Percentiles rank a stretch among this genome's conserved stretches.
Evolutionary conservation across 2,113 vertebrate genomes (phyloP).

Genomic region (Microtus montanus): DNA sequence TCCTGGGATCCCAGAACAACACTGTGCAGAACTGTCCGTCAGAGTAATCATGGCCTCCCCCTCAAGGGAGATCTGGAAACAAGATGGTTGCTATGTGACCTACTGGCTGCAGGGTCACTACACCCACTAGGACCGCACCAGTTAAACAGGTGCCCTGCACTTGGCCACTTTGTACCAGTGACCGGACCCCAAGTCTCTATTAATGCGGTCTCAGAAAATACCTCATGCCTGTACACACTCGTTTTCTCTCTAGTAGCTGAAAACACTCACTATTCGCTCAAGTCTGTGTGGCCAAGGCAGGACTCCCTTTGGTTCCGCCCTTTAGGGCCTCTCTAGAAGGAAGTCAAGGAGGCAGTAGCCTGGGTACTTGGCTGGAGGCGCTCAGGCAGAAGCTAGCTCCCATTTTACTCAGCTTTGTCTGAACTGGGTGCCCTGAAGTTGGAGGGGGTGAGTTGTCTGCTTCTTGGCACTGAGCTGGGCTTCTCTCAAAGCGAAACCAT

Average conservation of each 20-base stretch:
- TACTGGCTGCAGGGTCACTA: neutral
- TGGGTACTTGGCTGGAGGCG: neutral
- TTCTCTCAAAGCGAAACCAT: neutral
- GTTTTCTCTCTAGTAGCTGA: neutral
- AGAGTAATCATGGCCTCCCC: neutral
- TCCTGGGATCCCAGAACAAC: neutral
- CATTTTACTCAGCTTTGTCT: neutral
- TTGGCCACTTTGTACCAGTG: neutral
- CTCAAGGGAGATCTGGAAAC: neutral
- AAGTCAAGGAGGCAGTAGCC: neutral
- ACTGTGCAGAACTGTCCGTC: neutral
- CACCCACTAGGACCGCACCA: neutral
- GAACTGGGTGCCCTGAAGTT: conserved; percentile 4
- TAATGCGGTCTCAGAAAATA: neutral
- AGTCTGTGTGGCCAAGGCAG: neutral
- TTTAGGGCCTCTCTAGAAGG: neutral
- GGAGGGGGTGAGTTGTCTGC: neutral
- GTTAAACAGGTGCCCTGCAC: neutral
- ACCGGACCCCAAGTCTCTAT: neutral
- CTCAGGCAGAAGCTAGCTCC: neutral
- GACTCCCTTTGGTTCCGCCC: neutral
- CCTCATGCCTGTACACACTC: neutral
- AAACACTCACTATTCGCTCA: neutral
- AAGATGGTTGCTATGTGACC: neutral
- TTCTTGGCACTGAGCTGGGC: neutral